Base-by-base conservation (phyloP, 2,797 vertebrate genomes). In the Sebastes variabilis region DNA sequence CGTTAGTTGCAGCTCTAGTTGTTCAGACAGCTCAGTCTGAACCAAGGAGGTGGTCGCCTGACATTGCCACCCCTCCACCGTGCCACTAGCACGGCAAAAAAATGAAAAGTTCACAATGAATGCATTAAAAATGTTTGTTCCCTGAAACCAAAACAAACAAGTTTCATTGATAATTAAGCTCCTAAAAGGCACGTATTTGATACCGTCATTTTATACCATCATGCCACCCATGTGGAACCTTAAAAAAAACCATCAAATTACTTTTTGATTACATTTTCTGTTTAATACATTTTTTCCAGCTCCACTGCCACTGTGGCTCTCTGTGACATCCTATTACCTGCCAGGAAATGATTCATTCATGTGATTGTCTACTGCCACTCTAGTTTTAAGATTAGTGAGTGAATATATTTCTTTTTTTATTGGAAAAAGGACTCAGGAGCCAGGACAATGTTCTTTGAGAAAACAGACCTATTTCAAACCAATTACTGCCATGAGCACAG, bases 401-500 rank as follows among this genome's bases (percentile, higher is more conserved):
- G 11, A 54, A 52, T 27, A 32, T 55, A 56, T 52, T 3, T 34
- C 52, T 68, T 66, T 69, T 69, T 34, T 66, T 42, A 12, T 64
- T 56, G 38, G 2, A 72, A 70, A 42, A 86, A 52, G 62, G 77
- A 68, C 65, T 75, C 75, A 65, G 71, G 46, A 60, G 55, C 68
- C 27, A 64, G 38, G 75, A 64, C 27, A 75, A 68, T 49, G 42
- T 79, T 72, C 70, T 74, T 14, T 22, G 67, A 73, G 52, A 80
- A 77, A 84, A 83, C 25, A 66, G 32, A 60, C 66, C 77, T 67
- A 70, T 85, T 73, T 79, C 46, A 82, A 84, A 89, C 65, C 66
- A 90, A 84, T 90, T 79, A 89, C 60, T 78, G 75, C 52, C 71
- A 46, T 77, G 73, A 81, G 59, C 71, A 81, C 70, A 69, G 64